These are phyloP conservation scores for Antheraea yamamai DNA, from an alignment of 2,888 invertebrate genomes.

Conservation along the genomic window DNA sequence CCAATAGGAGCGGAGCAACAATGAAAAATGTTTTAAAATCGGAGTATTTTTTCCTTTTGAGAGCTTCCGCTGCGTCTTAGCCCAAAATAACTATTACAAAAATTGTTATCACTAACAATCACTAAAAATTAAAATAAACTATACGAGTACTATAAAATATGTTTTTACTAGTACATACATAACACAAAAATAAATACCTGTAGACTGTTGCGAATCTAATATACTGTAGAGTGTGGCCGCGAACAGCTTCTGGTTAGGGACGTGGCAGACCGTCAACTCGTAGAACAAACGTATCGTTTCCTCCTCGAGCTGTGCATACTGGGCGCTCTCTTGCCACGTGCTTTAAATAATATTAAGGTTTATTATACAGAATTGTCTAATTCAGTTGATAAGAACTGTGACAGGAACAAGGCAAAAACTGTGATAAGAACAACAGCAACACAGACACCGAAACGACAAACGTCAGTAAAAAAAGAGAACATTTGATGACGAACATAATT, in stretches of 20 bases:
- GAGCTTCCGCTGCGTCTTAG: no score
- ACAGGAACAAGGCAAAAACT: no score
- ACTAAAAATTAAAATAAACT: no score
- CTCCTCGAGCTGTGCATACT: slow-evolving; percentile 85
- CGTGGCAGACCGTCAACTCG: slow-evolving; percentile 92
- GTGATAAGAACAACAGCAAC: no score
- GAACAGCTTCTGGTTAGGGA: slow-evolving; percentile 91
- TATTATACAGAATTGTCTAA: neutral
- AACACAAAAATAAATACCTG: slow-evolving; percentile 45
- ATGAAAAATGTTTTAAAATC: no score
- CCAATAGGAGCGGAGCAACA: no score
- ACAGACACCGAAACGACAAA: neutral
- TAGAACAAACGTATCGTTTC: slow-evolving; percentile 91
- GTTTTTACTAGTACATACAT: neutral
- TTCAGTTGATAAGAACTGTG: no score
- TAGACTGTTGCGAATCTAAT: slow-evolving; percentile 81
- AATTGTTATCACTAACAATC: no score
- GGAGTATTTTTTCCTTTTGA: no score
- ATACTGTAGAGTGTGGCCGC: slow-evolving; percentile 91
- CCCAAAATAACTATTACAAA: no score
- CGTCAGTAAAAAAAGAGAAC: neutral
- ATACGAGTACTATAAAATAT: neutral
- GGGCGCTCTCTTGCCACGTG: slow-evolving; percentile 71
- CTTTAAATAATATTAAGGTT: slow-evolving; percentile 37
- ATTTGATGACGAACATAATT: no score